Evolutionary conservation across 2,113 vertebrate genomes (phyloP).

Genomic region (Scalopus aquaticus): DNA sequence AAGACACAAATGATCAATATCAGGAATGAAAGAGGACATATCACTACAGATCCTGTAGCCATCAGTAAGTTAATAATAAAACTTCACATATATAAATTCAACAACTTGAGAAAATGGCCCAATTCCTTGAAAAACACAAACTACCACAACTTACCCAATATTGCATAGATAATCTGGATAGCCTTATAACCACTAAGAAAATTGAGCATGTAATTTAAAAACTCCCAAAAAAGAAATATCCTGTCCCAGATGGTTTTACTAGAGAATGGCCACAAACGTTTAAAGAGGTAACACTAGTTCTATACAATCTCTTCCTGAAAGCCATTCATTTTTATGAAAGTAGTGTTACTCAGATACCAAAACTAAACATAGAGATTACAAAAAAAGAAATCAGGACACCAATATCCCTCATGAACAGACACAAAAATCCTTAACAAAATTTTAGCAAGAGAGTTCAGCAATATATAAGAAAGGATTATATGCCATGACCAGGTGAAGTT

Average conservation of each 20-base stretch:
- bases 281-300: not conserved
- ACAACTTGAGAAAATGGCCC: not conserved
- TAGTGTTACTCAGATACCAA: not conserved
- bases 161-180: constrained; percentile 19
- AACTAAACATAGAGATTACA: not conserved
- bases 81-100: not conserved
- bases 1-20: not conserved
- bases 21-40: not conserved
- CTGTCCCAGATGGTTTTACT: not conserved
- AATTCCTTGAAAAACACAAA: not conserved
- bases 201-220: not conserved
- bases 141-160: not conserved
- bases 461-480: not conserved
- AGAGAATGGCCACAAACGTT: not conserved
- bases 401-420: not conserved
- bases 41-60: not conserved
- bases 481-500: not conserved
- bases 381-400: not conserved
- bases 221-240: not conserved
- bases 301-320: not conserved
- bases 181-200: not conserved
- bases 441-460: not conserved
- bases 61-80: not conserved
- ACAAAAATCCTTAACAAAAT: not conserved
- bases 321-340: not conserved